Base-by-base conservation (phyloP, 2,888 invertebrate genomes). In the Drosophila koepferae region DNA sequence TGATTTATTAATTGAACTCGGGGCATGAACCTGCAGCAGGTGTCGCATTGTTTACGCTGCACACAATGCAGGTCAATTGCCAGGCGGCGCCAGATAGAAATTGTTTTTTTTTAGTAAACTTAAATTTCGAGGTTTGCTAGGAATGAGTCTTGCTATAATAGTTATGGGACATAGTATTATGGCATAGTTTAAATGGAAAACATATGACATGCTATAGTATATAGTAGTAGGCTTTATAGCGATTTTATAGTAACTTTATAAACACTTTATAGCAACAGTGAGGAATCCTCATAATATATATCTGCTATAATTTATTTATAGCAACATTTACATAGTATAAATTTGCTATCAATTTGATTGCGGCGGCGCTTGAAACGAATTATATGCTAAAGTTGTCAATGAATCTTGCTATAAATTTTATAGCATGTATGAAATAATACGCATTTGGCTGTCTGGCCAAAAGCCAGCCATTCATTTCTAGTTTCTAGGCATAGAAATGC, bases 1-100 rank as follows among this genome's bases (percentile, higher is more conserved):
- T 51, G 55, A 60, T 49, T 64, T 61, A 69, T 66, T 51, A 72
- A 68, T 72, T 78, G 67, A 72, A 72, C 84, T 62, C 41, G 18
- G 34, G 36, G n/a, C 12, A 23, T 73, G 66, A 72, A 69, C 78
- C 55, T 63, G 54, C 31, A 59, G 51, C 78, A 79, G 78, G 75
- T 79, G 78, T 48, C 40, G 65, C 9, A 58, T 38, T 77, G 31
- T 18, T 63, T 56, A 62, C 46, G 14, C 8, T 38, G 18, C 12
- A 54, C 54, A 23, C 53, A 54, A 53, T 58, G 53, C 43, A 23
- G 56, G 44, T 62, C 56, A 77, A 72, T 68, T 61, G 62, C 23
- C 14, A 10, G 5, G 58, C 40, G 43, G 73, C 44, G 36, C 16
- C 58, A 8, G n/a, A n/a, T 40, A 18, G 44, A n/a, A 51, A 72